These are phyloP conservation scores for Julus scanicus DNA, from an alignment of 2,888 invertebrate genomes.

Conservation along the genomic window DNA sequence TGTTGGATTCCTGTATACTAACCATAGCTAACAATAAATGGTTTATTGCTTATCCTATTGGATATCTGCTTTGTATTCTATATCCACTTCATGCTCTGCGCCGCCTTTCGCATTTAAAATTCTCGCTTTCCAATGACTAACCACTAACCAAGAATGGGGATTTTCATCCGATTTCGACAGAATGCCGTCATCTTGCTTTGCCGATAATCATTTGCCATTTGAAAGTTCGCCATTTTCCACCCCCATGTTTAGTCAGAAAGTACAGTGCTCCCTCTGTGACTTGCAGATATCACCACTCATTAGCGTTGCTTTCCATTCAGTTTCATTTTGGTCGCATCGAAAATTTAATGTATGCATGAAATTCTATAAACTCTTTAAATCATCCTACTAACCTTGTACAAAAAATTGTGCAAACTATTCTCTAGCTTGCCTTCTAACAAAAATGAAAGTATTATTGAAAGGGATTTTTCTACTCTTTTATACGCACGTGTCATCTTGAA, in stretches of 20 bases:
- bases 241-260: not conserved
- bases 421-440: not conserved
- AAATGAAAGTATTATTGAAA: conserved; percentile 26
- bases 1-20: conserved; percentile 52
- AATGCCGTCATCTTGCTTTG: conserved; percentile 25
- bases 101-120: not conserved
- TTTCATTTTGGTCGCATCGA: not conserved
- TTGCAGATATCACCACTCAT: conserved; percentile 51
- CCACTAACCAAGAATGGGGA: not conserved
- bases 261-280: conserved; percentile 54
- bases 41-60: conserved; percentile 28
- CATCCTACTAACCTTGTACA: not conserved
- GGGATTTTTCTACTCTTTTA: conserved; percentile 47
- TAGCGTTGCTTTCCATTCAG: not conserved
- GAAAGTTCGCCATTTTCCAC: not conserved
- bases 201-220: not conserved
- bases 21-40: conserved; percentile 47
- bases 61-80: conserved; percentile 28
- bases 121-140: not conserved
- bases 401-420: conserved; percentile 1
- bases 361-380: not conserved
- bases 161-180: not conserved
- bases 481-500: conserved; percentile 38
- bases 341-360: not conserved
- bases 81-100: conserved; percentile 41